These are phyloP conservation scores for Apotomis betuletana DNA, from an alignment of 2,888 invertebrate genomes.

Conservation along the genomic window DNA sequence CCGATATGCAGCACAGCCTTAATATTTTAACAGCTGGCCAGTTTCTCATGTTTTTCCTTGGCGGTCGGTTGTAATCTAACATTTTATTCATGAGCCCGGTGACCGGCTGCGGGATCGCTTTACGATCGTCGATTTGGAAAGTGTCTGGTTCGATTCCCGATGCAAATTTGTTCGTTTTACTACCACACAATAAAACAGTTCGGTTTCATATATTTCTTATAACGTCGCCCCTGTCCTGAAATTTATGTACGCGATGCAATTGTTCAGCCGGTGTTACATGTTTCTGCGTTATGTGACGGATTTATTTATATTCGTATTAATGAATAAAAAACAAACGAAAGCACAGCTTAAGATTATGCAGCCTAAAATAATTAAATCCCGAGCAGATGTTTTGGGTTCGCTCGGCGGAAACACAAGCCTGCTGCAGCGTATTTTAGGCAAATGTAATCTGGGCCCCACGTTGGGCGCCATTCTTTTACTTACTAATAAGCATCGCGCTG, in stretches of 20 bases:
- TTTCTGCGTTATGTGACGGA: not conserved
- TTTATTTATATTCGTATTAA: not conserved
- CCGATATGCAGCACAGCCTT: slow-evolving; percentile 43
- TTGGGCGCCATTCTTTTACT: slow-evolving; percentile 51
- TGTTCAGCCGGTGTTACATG: slow-evolving; percentile 56
- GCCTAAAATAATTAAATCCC: slow-evolving; percentile 37
- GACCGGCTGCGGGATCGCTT: slow-evolving; percentile 68
- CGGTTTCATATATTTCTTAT: slow-evolving; percentile 59
- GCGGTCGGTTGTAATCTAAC: slow-evolving; percentile 47
- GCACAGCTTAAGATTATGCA: slow-evolving; percentile 28
- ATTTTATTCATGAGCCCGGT: slow-evolving; percentile 72
- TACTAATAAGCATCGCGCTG: slow-evolving; percentile 37
- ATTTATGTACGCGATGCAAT: slow-evolving; percentile 60
- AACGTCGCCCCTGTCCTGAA: slow-evolving; percentile 58
- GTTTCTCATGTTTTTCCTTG: slow-evolving; percentile 46
- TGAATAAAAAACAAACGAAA: slow-evolving; percentile 7
- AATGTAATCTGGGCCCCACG: slow-evolving; percentile 53
- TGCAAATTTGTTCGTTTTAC: slow-evolving; percentile 72
- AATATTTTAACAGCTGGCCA: slow-evolving; percentile 53
- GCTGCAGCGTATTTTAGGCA: slow-evolving; percentile 54
- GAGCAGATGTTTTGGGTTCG: slow-evolving; percentile 37
- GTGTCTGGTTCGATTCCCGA: slow-evolving; percentile 71
- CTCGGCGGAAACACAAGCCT: slow-evolving; percentile 54
- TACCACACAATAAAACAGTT: slow-evolving; percentile 68
- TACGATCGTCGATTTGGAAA: slow-evolving; percentile 75